phyloP scores from a whole-genome alignment of 2,113 vertebrate genomes.

The Cyprinodon tularosa region DNA sequence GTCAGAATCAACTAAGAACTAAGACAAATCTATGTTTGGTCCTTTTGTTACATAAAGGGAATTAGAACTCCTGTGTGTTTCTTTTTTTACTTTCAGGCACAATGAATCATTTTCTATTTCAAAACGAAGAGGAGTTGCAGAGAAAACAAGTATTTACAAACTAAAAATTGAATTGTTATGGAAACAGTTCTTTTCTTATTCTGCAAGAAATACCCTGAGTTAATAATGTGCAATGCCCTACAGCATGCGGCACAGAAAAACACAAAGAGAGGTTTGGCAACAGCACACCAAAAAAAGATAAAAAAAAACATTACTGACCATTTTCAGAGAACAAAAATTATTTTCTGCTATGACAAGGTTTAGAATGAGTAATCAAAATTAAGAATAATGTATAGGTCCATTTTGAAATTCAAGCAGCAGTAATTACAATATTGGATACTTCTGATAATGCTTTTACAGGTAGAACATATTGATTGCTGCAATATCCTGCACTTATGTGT shows the following conservation, averaged over 20 bases:
- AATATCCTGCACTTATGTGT: not conserved
- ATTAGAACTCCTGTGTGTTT: conserved; percentile 14
- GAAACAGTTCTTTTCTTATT: not conserved
- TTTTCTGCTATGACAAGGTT: conserved; percentile 11
- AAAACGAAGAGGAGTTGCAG: conserved; percentile 32
- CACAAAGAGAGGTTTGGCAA: not conserved
- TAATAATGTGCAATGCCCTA: conserved; percentile 35
- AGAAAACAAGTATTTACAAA: conserved; percentile 29
- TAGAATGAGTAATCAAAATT: not conserved
- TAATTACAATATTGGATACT: conserved; percentile 15
- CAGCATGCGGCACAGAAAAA: not conserved
- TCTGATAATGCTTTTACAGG: conserved; percentile 10
- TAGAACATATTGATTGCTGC: conserved; percentile 21
- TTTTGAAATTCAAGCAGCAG: conserved; percentile 16
- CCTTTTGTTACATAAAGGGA: conserved; percentile 13
- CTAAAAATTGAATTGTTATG: conserved; percentile 19
- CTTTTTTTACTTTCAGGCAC: conserved; percentile 36
- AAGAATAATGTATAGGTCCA: conserved; percentile 9
- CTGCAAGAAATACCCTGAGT: conserved; percentile 60
- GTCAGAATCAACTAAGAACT: conserved; percentile 27
- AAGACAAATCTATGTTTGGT: conserved; percentile 9
- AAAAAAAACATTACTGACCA: not conserved
- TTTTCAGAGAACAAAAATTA: conserved; percentile 3
- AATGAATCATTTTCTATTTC: conserved; percentile 29
- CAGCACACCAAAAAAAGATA: conserved; percentile 17